Evolutionary conservation across 1,140 invertebrate species (phyloP).

Genomic region (Pseudomyrmex flavicornis): DNA sequence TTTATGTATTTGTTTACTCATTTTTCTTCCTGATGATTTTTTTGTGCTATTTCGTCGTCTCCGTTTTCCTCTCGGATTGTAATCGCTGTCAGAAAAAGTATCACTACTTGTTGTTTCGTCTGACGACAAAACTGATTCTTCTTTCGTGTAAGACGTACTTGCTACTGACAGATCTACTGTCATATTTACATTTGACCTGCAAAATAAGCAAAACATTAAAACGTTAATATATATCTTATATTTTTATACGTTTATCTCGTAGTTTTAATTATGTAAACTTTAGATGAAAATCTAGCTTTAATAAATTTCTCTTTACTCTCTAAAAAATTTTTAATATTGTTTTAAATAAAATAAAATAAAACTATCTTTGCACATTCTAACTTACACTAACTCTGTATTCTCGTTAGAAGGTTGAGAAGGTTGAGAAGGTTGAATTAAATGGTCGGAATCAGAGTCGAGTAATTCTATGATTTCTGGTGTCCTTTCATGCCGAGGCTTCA

Average conservation of each 20-base stretch:
- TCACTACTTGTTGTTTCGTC: conserved; percentile 31
- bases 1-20: conserved; percentile 59
- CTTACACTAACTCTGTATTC: conserved; percentile 57
- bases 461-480: conserved; percentile 86
- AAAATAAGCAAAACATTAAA: conserved; percentile 12
- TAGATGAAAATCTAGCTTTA: neutral
- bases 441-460: conserved; percentile 81
- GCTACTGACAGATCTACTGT: conserved; percentile 34
- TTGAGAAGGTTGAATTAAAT: conserved; percentile 2
- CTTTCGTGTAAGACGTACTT: conserved; percentile 60
- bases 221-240: neutral
- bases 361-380: too few relatives aligned
- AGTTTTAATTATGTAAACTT: neutral
- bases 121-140: conserved; percentile 23
- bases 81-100: conserved; percentile 72
- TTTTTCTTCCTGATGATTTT: conserved; percentile 62
- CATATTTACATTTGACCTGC: conserved; percentile 21
- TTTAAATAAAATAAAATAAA: too few relatives aligned
- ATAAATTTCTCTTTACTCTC: too few relatives aligned
- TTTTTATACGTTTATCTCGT: neutral
- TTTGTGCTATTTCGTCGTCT: conserved; percentile 49
- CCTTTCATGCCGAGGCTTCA: conserved; percentile 85
- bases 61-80: conserved; percentile 40
- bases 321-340: too few relatives aligned
- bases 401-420: conserved; percentile 41